Conservation (phyloP, 2,113 vertebrate species). For the Protobothrops flavoviridis region DNA sequence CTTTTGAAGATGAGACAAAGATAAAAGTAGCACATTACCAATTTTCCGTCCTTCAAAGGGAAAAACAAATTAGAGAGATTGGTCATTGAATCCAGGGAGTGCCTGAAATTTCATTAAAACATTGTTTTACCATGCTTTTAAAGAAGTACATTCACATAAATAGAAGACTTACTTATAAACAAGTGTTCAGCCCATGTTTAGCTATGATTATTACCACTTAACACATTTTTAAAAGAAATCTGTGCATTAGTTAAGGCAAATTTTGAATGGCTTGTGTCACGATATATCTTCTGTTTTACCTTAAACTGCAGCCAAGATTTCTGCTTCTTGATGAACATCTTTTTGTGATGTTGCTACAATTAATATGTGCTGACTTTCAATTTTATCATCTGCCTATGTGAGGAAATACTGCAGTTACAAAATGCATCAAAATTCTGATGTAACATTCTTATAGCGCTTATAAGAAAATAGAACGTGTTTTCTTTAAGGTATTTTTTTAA, state of each 20-base stretch:
- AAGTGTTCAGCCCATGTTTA: background rate
- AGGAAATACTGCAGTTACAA: background rate
- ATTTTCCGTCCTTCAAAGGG: background rate
- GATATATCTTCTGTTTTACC: background rate
- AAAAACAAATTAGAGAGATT: background rate
- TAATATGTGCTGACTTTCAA: background rate
- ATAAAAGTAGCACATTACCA: background rate
- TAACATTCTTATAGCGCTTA: background rate
- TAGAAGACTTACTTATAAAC: background rate
- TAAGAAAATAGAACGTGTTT: background rate
- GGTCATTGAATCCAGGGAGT: background rate
- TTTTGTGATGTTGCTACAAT: background rate
- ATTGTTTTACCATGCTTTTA: background rate
- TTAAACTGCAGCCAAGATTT: background rate
- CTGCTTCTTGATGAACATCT: background rate
- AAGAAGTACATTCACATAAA: background rate
- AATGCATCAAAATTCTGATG: background rate
- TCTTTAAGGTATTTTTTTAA: background rate
- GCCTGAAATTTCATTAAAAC: background rate
- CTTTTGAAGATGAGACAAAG: background rate
- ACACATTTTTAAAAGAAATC: background rate
- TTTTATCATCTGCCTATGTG: background rate
- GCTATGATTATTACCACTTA: background rate
- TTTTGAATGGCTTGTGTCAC: background rate
- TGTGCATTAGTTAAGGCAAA: background rate